A percentile compares a stretch with the other conserved stretches of the same genome.
Evolutionary conservation across 2,113 vertebrate species (phyloP).

Genomic region (Saccopteryx bilineata): DNA sequence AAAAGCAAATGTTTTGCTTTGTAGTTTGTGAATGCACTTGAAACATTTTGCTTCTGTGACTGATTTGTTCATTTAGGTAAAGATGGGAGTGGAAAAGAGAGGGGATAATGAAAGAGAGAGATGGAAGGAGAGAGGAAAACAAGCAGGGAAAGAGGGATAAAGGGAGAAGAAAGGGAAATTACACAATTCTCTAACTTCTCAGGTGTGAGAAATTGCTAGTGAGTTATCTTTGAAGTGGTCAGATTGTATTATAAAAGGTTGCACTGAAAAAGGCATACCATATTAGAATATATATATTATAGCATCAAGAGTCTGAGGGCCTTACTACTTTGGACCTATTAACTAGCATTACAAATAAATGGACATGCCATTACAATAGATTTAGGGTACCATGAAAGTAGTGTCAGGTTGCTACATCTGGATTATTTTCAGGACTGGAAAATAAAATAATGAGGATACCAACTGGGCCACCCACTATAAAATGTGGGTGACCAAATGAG

Average conservation of each 20-base stretch:
- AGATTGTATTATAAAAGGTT: background rate
- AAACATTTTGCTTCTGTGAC: background rate
- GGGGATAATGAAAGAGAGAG: too few species aligned
- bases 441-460: constrained; percentile 82
- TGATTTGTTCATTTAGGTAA: background rate
- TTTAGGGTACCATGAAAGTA: background rate
- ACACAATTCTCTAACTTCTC: background rate
- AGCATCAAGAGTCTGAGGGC: constrained; percentile 60
- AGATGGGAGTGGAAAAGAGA: background rate
- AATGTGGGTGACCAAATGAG: constrained; percentile 85
- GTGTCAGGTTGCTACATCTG: constrained; percentile 83
- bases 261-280: background rate
- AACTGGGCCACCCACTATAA: constrained; percentile 88
- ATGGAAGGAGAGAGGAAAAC: background rate
- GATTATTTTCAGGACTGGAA: constrained; percentile 83
- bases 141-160: too few species aligned
- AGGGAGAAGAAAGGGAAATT: too few species aligned
- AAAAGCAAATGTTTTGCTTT: background rate
- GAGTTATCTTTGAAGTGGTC: background rate
- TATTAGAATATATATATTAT: background rate
- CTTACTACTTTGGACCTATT: constrained; percentile 75
- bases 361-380: constrained; percentile 57
- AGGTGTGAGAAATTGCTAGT: background rate
- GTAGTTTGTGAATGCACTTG: background rate
- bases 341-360: constrained; percentile 67